Evolutionary conservation across 2,797 vertebrate species (phyloP).

Genomic region (Ptychobarbus kaznakovi): DNA sequence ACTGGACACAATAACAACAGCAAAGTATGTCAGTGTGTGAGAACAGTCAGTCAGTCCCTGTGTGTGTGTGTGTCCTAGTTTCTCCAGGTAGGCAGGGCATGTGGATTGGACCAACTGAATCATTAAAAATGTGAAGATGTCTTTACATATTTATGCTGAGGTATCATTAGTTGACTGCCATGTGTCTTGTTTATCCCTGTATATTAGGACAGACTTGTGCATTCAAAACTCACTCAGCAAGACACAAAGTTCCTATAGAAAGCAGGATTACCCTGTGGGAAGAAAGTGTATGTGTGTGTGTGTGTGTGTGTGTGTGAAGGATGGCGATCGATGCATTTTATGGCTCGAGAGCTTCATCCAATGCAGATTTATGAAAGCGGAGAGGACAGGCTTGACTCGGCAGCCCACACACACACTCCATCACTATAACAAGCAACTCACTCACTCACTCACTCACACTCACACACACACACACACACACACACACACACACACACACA

Average conservation of each 20-base stretch:
- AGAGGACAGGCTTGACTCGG: conserved; percentile 67
- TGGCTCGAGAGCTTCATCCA: conserved; percentile 72
- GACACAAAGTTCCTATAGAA: conserved; percentile 40
- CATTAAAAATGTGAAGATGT: conserved; percentile 8
- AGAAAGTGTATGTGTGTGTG: conserved; percentile 45
- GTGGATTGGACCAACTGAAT: conserved; percentile 17
- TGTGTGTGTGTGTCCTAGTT: conserved; percentile 40
- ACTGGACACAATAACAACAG: conserved; percentile 48
- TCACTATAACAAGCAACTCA: conserved; percentile 64
- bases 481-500: background rate
- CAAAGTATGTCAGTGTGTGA: conserved; percentile 58
- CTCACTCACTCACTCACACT: background rate
- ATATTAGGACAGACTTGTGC: conserved; percentile 5
- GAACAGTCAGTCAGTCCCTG: conserved; percentile 42
- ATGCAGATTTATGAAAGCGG: conserved; percentile 80
- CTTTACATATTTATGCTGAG: conserved; percentile 6
- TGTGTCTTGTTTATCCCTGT: conserved; percentile 29
- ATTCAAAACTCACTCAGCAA: conserved; percentile 45
- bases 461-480: conserved; percentile 46
- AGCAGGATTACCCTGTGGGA: conserved; percentile 48
- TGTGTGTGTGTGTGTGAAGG: conserved; percentile 57
- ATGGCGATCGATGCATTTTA: conserved; percentile 76
- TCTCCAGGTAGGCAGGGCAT: conserved; percentile 18
- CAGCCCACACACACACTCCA: conserved; percentile 57
- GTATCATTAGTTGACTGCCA: conserved; percentile 14